These are phyloP conservation scores for Cerastoderma edule DNA, from an alignment of 2,888 invertebrate genomes.

Conservation along the genomic window DNA sequence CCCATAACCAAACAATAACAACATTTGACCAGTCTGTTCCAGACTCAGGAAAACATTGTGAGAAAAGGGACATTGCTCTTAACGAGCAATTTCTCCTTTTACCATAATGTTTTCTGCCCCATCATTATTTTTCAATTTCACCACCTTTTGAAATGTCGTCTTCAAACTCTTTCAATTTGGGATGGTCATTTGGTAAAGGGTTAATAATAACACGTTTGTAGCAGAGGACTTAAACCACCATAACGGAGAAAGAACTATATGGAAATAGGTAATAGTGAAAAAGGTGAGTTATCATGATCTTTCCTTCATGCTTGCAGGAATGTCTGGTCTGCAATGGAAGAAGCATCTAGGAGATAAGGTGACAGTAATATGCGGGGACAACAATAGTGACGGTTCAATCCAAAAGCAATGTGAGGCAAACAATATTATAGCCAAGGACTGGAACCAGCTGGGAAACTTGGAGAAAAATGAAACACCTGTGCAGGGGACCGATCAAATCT, in stretches of 20 bases:
- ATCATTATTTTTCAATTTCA: too few species aligned
- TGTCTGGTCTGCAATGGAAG: constrained; percentile 76
- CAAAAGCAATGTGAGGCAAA: not conserved
- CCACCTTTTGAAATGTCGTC: too few species aligned
- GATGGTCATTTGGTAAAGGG: not conserved
- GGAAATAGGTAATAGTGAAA: too few species aligned
- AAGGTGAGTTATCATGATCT: not conserved
- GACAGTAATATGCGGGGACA: constrained; percentile 69
- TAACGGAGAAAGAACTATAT: too few species aligned
- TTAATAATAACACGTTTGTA: not conserved
- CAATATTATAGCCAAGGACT: not conserved
- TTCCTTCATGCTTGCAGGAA: constrained; percentile 56
- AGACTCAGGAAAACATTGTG: constrained; percentile 7
- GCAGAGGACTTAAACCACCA: too few species aligned
- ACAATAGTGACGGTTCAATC: constrained; percentile 8
- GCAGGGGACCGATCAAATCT: constrained; percentile 62
- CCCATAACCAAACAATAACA: too few species aligned
- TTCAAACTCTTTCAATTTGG: too few species aligned
- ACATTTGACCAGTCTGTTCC: too few species aligned
- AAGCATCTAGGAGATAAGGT: constrained; percentile 56
- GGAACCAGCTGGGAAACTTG: not conserved
- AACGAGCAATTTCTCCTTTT: not conserved
- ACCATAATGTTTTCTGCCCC: not conserved
- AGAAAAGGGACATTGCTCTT: not conserved
- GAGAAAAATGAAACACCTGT: constrained; percentile 8